Evolutionary conservation across 1,140 invertebrate species (phyloP).

Genomic region (Limonius californicus): DNA sequence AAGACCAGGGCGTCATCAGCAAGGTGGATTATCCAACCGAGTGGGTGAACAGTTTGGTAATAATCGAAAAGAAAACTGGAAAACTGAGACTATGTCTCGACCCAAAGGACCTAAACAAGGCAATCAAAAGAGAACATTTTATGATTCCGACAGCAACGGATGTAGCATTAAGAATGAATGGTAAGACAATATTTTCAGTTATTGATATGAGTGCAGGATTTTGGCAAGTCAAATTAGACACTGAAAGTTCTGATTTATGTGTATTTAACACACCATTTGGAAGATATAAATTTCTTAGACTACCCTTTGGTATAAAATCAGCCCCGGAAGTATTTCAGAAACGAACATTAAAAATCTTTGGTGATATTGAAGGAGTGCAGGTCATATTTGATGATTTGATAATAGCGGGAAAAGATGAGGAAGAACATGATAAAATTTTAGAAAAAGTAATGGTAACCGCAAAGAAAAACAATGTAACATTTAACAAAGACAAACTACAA

Average conservation of each 20-base stretch:
- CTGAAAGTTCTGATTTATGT: conserved; percentile 38
- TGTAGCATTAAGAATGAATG: conserved; percentile 40
- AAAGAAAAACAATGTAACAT: background rate
- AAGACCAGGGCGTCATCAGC: background rate
- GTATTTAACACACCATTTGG: conserved; percentile 48
- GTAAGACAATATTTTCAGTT: conserved; percentile 47
- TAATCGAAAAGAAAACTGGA: conserved; percentile 42
- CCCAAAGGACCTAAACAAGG: conserved; percentile 46
- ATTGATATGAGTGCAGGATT: conserved; percentile 48
- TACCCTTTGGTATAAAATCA: conserved; percentile 45
- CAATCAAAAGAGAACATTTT: conserved; percentile 41
- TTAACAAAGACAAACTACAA: background rate
- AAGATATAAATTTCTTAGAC: conserved; percentile 38
- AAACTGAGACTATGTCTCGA: conserved; percentile 47
- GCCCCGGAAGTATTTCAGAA: conserved; percentile 47
- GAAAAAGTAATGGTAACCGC: background rate
- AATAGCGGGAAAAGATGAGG: conserved; percentile 25
- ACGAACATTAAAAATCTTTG: conserved; percentile 39
- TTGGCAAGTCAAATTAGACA: conserved; percentile 36
- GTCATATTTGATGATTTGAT: conserved; percentile 45
- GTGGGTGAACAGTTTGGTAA: conserved; percentile 44
- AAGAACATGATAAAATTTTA: background rate
- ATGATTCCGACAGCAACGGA: conserved; percentile 34
- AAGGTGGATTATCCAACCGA: conserved; percentile 41
- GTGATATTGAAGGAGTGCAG: conserved; percentile 36